A percentile compares a stretch with the other conserved stretches of the same genome.
Conservation (phyloP, 2,113 vertebrate genomes). For the Leiothrix lutea region DNA sequence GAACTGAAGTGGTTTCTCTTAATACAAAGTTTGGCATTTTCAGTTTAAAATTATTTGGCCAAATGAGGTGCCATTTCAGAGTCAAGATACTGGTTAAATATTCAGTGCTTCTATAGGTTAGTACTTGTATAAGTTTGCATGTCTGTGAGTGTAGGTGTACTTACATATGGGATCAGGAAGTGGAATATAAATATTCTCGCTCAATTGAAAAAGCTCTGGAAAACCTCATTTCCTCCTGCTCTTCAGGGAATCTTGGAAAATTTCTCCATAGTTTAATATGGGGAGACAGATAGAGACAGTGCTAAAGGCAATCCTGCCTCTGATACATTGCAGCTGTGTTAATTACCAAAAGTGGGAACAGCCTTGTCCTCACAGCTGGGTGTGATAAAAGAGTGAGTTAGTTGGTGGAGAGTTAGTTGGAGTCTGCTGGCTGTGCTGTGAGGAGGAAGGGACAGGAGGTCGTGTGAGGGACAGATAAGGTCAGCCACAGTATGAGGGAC, state of each 20-base stretch:
- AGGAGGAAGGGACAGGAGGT: no score
- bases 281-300: no score
- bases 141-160: no score
- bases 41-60: background rate
- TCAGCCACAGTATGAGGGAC: no score
- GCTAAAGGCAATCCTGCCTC: no score
- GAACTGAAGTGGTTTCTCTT: background rate
- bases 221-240: background rate
- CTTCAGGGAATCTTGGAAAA: background rate
- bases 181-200: background rate
- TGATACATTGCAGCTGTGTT: no score
- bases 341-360: no score
- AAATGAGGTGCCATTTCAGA: background rate
- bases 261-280: background rate
- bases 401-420: no score
- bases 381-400: no score
- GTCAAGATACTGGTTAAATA: background rate
- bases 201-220: background rate
- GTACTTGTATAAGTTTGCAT: accelerated
- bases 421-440: no score
- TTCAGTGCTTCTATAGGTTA: background rate
- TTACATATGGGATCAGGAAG: background rate
- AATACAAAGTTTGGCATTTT: background rate
- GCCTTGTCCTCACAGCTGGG: no score
- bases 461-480: no score